Base-by-base conservation (phyloP, 2,888 invertebrate genomes). In the Notodonta ziczac region DNA sequence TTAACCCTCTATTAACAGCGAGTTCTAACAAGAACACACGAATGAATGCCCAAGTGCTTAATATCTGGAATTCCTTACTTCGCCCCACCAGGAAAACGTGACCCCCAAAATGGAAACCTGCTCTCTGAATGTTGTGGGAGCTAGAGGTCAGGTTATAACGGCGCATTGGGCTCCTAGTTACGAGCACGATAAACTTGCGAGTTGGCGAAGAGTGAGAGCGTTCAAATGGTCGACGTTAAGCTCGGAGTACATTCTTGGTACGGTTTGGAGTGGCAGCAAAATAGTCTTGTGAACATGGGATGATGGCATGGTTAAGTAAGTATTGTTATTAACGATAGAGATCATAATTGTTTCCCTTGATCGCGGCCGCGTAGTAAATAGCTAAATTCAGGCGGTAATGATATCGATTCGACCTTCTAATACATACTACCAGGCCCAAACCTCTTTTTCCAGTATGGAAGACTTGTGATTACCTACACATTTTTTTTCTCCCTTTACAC, bases 101-200 rank as follows among this genome's bases (percentile, higher is more conserved):
- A 80, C 56, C 82, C 71, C 62, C 60, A 61, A 70, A 65, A 63
- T 67, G 67, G 57, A 57, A 61, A 60, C 70, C 70, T 63, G 67
- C 68, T 65, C 65, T 68, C 46, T 64, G 58, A 64, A 57, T 13
- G 55, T 55, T 58, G 68, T 68, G 79, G 70, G 74, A 77, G 67
- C 64, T 56, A 73, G 75, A 74, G 87, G 61, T 81, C 87, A 67
- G 60, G 63, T 57, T 74, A 67, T 58, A 64, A 66, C 89, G 89
- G 91, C 67, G 70, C 69, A 72, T 77, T 75, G 82, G 81, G 82
- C 82, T 84, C 82, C 84, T 86, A 87, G 91, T 91, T 90, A 91
- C 89, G 88, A 87, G 78, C 82, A 86, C 91, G 87, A 92, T 91
- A 92, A 92, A 92, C 85, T 92, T 89, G 81, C 86, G 84, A 89